Base-by-base conservation (phyloP, 2,113 vertebrate species). In the Hepsetus odoe region DNA sequence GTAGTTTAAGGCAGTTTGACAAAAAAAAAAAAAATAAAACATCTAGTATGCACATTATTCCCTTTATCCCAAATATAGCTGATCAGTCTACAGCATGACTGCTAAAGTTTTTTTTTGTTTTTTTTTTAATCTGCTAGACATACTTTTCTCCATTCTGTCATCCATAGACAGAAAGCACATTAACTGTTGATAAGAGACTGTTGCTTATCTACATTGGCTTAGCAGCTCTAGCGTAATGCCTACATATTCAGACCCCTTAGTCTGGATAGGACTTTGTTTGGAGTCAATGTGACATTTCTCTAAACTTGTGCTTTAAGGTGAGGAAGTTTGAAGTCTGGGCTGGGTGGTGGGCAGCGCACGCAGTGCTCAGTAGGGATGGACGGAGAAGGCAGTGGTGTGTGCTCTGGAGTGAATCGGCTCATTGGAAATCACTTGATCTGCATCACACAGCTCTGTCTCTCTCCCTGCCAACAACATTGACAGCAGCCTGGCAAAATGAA, bases 391-490 rank as follows among this genome's bases (percentile, higher is more conserved):
- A 71, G 58, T 65, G 65, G 46, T 75, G 77, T 77, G 44, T 84
- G 89, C 49, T 84, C 87, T 75, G 65, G 78, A 88, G 71, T 80
- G 88, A 76, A 74, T 84, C 44, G 44, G 67, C 22, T 73, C 84
- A 87, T 90, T 61, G 85, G 87, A 90, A 90, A 91, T 90, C 86
- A 89, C 91, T 91, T 87, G 86, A 91, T 91, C 88, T 91, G 88
- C 83, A 90, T 89, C 86, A 90, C 81, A 80, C 85, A 87, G 86
- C 84, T 86, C 86, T 87, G 80, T 86, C 80, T 87, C 84, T 86
- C 80, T 87, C 84, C 77, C 77, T 70, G 81, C 82, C 82, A 79
- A 56, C 79, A 51, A 38, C 73, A 16, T 80, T 83, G 83, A 82
- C 86, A 89, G 82, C 53, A 73, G 69, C 84, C 59, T 77, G 66